Evolutionary conservation across 2,113 vertebrate genomes (phyloP).

Genomic region (Cavia porcellus): DNA sequence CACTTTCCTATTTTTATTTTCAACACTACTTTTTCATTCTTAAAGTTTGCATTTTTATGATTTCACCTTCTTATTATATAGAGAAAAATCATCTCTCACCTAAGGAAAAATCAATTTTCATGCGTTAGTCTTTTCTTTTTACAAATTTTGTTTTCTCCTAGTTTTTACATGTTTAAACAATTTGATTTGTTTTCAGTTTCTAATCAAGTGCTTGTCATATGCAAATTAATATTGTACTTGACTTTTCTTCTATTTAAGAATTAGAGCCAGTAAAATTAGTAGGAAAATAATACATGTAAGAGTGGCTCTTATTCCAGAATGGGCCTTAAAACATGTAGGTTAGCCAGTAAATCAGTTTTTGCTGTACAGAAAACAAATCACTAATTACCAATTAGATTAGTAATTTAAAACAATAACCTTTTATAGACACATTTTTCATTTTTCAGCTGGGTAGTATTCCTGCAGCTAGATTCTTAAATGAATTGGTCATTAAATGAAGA

Average conservation of each 20-base stretch:
- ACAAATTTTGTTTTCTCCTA: not conserved
- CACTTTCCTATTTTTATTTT: constrained; percentile 42
- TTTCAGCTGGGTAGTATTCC: not conserved
- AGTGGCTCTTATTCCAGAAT: not conserved
- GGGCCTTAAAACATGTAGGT: not conserved
- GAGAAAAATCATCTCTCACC: not conserved
- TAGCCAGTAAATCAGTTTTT: not conserved
- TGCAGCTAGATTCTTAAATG: not conserved
- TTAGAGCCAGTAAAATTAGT: not conserved
- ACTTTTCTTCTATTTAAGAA: not conserved
- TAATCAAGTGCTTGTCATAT: not conserved
- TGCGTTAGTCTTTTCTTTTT: constrained; percentile 12
- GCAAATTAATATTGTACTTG: not conserved
- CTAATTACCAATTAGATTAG: not conserved
- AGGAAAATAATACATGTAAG: not conserved
- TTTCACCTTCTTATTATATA: not conserved
- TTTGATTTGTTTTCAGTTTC: constrained; percentile 6
- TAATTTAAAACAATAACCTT: not conserved
- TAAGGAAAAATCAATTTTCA: not conserved
- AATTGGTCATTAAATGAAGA: not conserved
- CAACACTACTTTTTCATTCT: not conserved
- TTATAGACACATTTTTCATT: not conserved
- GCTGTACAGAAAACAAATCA: not conserved
- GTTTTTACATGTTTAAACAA: not conserved
- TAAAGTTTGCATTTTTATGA: not conserved